Base-by-base conservation (phyloP, 1,140 invertebrate genomes). In the Procambarus virginalis region DNA sequence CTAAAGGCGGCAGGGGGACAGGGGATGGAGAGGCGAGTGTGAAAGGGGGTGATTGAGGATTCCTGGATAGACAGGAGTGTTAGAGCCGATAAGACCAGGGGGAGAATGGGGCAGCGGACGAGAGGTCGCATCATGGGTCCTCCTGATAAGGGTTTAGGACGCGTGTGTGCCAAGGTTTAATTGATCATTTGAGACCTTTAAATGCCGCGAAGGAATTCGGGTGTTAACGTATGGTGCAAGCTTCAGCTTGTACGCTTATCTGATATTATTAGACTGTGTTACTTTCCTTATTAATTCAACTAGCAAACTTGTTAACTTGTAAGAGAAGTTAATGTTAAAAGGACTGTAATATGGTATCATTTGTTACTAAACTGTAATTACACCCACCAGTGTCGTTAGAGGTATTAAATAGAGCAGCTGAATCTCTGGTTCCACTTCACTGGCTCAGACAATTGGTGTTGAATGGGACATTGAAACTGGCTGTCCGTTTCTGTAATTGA, bases 401-500 rank as follows among this genome's bases (percentile, higher is more conserved):
- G 20, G 60, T 17, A 64, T 20, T 17, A 64, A 12, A 20, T 12
- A 64, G 14, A 64, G 20, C 60, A 64, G 10, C 4, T 20, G 20
- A 64, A 20, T 73, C 68, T 34, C 20, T 73, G 68, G 68, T 73
- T 34, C n/a, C n/a, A 22, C 68, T 9, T 73, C 68, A 73, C 2
- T 73, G 68, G 34, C 20, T 22, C 68, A 34, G n/a, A 73, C 68
- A 73, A 73, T 34, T 34, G n/a, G n/a, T 34, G n/a, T 34, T 73
- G n/a, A 73, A 34, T 1, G n/a, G 22, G 22, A 73, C 2, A 73
- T 8, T 73, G 22, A 6, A 3, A 73, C 22, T 34, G 68, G 34
- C 68, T 22, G n/a, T 73, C 68, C n/a, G 68, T 73, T 34, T 73
- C 68, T 73, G 34, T 73, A 73, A 73, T 34, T 73, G 68, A 34